Base-by-base conservation (phyloP, 2,888 invertebrate genomes). In the Fragum whitleyi region DNA sequence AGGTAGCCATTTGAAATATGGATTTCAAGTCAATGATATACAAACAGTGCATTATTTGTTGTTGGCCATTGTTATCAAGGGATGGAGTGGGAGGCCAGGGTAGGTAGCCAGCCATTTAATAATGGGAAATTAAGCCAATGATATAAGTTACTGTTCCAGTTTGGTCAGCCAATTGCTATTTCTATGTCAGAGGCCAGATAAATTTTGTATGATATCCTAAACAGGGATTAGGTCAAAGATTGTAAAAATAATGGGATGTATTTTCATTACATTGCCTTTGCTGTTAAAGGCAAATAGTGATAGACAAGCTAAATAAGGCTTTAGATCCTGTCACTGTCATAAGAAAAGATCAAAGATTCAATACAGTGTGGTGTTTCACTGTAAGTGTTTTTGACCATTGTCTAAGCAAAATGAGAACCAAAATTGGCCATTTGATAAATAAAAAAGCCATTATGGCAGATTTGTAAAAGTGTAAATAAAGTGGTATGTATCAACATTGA, bases 151-250 rank as follows among this genome's bases (percentile, higher is more conserved):
- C 98, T 0, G 95, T 98, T 55, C 85, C 97, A 0, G 94, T 97
- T 0, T 96, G 99, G 95, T 96, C 98, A 83, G 93, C 96, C 51
- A n/a, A 96, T 99, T 71, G 98, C 98, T 89, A 97, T 98, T 7
- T 98, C 98, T 96, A 98, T 98, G 92, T 99, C 98, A 97, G 99
- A 98, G 94, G 96, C 97, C 9, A 98, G 98, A 95, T 98, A 98
- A 77, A n/a, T n/a, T n/a, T n/a, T n/a, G n/a, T n/a, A n/a, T n/a
- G 96, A 96, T 81, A 23, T 7, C 26, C 26, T 51, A 51, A 51
- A 51, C 14, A 5, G 19, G 14, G 3, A 16, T 3, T 7, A 36
- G 9, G 21, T 51, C n/a, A 51, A 51, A 7, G 5, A 51, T n/a
- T 51, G 3, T 51, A 36, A n/a, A 98, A 86, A 96, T 98, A 67